Base-by-base conservation (phyloP, 2,888 invertebrate genomes). In the Tetragonisca angustula region DNA sequence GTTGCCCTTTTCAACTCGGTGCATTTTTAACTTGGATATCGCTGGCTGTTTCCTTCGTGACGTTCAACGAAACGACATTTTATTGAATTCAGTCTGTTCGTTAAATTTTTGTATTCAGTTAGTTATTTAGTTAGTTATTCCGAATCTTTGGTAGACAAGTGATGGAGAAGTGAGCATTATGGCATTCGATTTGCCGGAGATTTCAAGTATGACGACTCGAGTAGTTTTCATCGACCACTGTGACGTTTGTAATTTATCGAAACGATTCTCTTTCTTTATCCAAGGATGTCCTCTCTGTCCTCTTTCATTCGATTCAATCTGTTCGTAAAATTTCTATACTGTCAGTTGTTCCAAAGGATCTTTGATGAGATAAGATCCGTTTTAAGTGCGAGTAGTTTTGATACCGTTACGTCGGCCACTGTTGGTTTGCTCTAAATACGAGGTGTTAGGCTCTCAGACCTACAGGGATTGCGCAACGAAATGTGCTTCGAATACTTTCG, bases 401-500 rank as follows among this genome's bases (percentile, higher is more conserved):
- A 43, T 6, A 43, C 43, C 43, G 43, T 43, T 43, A 11, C 43
- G 9, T 43, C 43, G 43, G 9, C 43, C 43, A 11, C 43, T 43
- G 43, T 43, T 9, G 43, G 9, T 43, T 36, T n/a, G n/a, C 21
- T 36, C n/a, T 67, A 54, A 21, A 71, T 68, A 19, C 61, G 19
- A 32, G 71, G 50, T 36, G 62, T 62, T 49, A 68, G 49, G 32
- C 70, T 50, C 24, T 64, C 1, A 43, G 43, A 68, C 50, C n/a
- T 43, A 80, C 62, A 72, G 83, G 43, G 9, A 43, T 83, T 72
- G 76, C 64, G 68, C 62, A 83, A 82, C 56, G 19, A 27, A n/a
- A 17, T 69, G 80, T 73, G 73, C 62, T 27, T 59, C 2, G 74
- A 80, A 80, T 82, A 82, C 61, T 50, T 79, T 72, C 81, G 21